Conservation (phyloP, 2,888 invertebrate species). For the Disparrhopalites patrizii region DNA sequence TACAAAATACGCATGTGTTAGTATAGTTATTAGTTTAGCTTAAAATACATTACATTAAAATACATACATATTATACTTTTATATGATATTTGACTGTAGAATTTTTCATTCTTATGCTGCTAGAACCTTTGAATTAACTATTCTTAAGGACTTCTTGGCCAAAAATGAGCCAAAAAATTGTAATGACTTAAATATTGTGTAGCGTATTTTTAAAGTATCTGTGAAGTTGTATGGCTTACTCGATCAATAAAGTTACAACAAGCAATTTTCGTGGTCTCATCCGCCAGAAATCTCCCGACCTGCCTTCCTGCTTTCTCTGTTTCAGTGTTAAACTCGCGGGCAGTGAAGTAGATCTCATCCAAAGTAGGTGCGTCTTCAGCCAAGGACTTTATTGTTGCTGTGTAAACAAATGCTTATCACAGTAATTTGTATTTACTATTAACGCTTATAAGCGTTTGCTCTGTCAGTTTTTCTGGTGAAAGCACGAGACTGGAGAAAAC, state of each 20-base stretch:
- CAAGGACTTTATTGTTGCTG: not conserved
- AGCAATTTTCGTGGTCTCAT: not conserved
- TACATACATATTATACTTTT: no score
- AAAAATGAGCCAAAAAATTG: no score
- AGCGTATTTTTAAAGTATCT: not conserved
- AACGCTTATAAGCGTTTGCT: not conserved
- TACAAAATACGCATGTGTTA: no score
- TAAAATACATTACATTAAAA: no score
- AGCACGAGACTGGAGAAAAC: not conserved
- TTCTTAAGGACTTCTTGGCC: no score
- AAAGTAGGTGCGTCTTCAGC: not conserved
- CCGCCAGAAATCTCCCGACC: not conserved
- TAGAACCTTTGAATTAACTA: no score
- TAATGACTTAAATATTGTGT: no score
- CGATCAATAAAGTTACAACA: slow-evolving; percentile 7
- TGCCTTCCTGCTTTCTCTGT: not conserved
- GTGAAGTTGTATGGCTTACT: not conserved
- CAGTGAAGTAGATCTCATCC: not conserved
- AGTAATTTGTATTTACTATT: not conserved
- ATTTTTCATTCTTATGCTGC: no score
- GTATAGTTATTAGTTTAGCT: no score
- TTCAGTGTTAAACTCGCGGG: not conserved
- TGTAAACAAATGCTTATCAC: not conserved
- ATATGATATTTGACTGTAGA: no score
- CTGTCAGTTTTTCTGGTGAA: not conserved